Evolutionary conservation across 92 coral and sea anemone species (phyloP), one percentile per base, ranked within the genome.

Genomic region (Parazoanthus atlanticus): DNA sequence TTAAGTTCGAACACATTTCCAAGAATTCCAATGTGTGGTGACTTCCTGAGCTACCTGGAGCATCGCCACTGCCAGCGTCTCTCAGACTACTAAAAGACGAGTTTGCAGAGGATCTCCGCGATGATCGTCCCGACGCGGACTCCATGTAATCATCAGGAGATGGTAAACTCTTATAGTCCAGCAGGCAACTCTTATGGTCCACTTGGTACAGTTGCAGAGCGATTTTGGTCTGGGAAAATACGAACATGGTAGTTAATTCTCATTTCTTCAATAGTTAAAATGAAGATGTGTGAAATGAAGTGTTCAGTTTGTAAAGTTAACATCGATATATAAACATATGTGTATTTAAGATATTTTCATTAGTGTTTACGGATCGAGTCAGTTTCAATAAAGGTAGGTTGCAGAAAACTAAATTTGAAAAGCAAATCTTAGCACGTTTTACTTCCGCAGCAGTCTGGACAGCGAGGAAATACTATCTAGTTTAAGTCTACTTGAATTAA

Each of bases 1-100:
- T 96, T n/a, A 96, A 92, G 85, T 93, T 95, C 11, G 99, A 93
- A 76, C 98, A 96, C 97, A 95, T 96, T 93, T 96, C 99, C 94
- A 96, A 89, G 88, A 95, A 96, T 49, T 96, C 99, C 95, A 96
- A 74, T 8, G 96, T 95, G 86, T 96, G 99, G 46, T 96, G 99
- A 15, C 91, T 90, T 33, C 95, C 93, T 34, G 86, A 41, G 67
- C 67, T 52, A 71, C 87, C 80, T 15, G 75, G 92, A 0, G 76
- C 90, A 23, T 77, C 81, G 52, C 75, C 76, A 28, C 96, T 90
- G 32, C 89, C 91, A 29, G 93, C 93, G 80, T 95, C 99, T 49
- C 96, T 95, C 16, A 96, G 94, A 85, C 98, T 96, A 77, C 98
- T 96, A 67, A 84, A 96, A 1, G 99, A 96, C 3, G 99, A 96